Evolutionary conservation across 2,888 invertebrate species (phyloP).

Genomic region (Fissipunctia ypsillon): DNA sequence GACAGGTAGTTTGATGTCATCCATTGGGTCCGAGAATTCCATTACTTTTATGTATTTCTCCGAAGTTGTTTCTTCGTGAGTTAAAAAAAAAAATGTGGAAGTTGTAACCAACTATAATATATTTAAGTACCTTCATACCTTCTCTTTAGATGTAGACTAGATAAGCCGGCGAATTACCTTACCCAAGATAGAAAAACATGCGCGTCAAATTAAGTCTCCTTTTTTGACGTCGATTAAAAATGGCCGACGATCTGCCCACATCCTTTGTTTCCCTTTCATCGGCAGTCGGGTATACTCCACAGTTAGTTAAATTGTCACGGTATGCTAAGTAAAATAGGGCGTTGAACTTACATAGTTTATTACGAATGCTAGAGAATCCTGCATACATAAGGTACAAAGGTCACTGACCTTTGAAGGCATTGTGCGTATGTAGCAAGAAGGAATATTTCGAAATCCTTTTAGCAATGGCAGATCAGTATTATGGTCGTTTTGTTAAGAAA

Average conservation of each 20-base stretch:
- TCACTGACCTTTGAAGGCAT: neutral
- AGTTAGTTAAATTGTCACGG: conserved; percentile 14
- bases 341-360: conserved; percentile 3
- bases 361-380: conserved; percentile 1
- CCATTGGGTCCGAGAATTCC: no score
- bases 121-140: no score
- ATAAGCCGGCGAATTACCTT: no score
- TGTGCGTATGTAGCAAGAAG: neutral
- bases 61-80: no score
- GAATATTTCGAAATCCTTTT: neutral
- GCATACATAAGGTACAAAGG: conserved; percentile 2
- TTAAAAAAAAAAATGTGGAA: no score
- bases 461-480: neutral
- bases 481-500: neutral
- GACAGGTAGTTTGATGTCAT: no score
- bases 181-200: neutral
- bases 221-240: neutral
- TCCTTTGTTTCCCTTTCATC: conserved; percentile 6
- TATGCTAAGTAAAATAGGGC: conserved; percentile 25
- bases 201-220: no score
- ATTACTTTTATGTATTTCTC: no score
- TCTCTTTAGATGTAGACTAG: no score
- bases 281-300: neutral
- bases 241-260: neutral
- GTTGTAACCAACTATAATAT: no score